Evolutionary conservation across 2,797 vertebrate genomes (phyloP).

Genomic region (Potorous gilbertii): DNA sequence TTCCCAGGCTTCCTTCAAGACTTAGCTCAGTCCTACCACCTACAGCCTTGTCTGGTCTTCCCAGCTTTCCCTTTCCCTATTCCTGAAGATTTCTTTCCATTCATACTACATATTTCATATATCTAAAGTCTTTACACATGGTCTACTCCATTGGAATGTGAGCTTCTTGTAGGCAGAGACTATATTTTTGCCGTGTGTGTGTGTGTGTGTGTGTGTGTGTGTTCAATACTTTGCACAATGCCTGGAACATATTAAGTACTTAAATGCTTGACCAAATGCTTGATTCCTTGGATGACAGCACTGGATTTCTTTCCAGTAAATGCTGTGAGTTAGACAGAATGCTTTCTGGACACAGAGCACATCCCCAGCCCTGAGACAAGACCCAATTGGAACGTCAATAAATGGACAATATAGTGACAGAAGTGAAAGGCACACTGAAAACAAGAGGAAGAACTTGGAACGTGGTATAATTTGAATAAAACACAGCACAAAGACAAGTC

Average conservation of each 20-base stretch:
- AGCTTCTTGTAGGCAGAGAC: not conserved
- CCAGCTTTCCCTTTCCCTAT: not conserved
- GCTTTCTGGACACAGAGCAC: constrained; percentile 45
- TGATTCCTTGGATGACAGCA: constrained; percentile 10
- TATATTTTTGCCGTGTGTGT: not conserved
- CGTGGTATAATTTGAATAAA: constrained; percentile 55
- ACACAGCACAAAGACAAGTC: constrained; percentile 46
- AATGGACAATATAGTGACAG: constrained; percentile 72
- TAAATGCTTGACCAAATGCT: not conserved
- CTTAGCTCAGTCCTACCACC: not conserved
- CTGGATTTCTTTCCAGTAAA: constrained; percentile 62
- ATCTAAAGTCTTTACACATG: not conserved
- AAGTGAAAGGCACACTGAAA: constrained; percentile 74
- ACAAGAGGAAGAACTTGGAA: not conserved
- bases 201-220: not conserved
- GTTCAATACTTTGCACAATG: not conserved
- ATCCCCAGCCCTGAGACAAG: constrained; percentile 67
- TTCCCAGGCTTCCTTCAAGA: not conserved
- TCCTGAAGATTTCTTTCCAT: not conserved
- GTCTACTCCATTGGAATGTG: not conserved
- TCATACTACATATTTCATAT: not conserved
- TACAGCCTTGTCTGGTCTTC: not conserved
- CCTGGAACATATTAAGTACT: not conserved
- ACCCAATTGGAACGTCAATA: constrained; percentile 70
- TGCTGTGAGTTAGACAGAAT: constrained; percentile 47